phyloP scores from a whole-genome alignment of 2,888 invertebrate genomes.

The Calliscelio sp. region DNA sequence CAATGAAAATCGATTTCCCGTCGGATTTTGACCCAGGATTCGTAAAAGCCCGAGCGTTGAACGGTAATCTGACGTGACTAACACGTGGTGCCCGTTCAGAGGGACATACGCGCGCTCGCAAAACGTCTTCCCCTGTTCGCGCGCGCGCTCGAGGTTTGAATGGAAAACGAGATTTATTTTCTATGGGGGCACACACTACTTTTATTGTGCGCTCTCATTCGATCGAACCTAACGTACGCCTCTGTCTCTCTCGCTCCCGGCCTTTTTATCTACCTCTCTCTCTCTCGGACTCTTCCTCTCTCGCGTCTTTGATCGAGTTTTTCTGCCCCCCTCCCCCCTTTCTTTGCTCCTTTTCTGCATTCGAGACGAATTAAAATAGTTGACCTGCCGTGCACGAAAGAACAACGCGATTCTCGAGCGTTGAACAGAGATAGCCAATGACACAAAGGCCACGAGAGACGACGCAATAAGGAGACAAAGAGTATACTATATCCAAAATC shows the following conservation, averaged over 20 bases:
- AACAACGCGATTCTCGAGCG: constrained; percentile 21
- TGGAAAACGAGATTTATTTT: constrained; percentile 85
- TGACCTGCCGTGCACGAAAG: constrained; percentile 59
- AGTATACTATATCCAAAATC: constrained; percentile 74
- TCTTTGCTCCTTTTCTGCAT: constrained; percentile 60
- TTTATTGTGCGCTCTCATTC: constrained; percentile 82
- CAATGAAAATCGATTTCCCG: constrained; percentile 38
- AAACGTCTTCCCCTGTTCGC: constrained; percentile 51
- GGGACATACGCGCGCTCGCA: constrained; percentile 59
- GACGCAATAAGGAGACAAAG: constrained; percentile 68
- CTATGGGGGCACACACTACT: constrained; percentile 78
- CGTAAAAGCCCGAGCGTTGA: background rate
- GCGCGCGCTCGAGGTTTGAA: constrained; percentile 77
- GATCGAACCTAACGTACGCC: constrained; percentile 81
- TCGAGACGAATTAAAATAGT: constrained; percentile 75
- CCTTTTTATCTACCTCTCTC: no score
- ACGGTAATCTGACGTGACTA: constrained; percentile 58
- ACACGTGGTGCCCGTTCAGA: constrained; percentile 46
- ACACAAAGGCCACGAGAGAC: constrained; percentile 56
- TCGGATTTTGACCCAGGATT: background rate
- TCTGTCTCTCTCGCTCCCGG: no score
- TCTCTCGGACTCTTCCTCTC: background rate
- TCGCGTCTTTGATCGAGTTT: constrained; percentile 74
- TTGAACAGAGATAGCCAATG: constrained; percentile 11
- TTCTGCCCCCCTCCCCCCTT: constrained; percentile 51